Evolutionary conservation across 2,888 invertebrate species (phyloP), one percentile per base, ranked within the genome.

Genomic region (Amblyjoppa fuscipennis): DNA sequence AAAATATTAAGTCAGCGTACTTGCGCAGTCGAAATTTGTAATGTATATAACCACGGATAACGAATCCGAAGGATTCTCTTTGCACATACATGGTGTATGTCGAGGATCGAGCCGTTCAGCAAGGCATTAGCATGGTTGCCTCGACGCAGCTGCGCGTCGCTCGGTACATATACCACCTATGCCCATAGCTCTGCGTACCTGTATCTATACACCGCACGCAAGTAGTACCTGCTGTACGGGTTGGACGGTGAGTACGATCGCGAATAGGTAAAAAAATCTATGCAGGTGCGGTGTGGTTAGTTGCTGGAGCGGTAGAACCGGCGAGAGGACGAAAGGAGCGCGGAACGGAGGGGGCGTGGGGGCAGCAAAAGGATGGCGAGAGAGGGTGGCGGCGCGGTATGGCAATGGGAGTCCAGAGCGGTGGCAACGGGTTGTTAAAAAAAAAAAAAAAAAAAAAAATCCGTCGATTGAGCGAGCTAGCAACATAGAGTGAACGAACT

Each of bases 381-480:
- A 86, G 85, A 84, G 86, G 85, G 64, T 25, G 69, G 31, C 61
- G 56, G 31, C 61, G 56, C 28, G 74, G 74, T 74, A 41, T 59
- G 83, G 70, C 69, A 78, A 75, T 79, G 79, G 81, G 73, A 71
- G 84, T 73, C 51, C 45, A 51, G 41, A 78, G 64, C 76, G 68
- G 79, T 83, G 75, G 84, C 85, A 86, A 86, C 89, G 88, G 89
- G 89, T 90, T 90, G 90, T 88, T 88, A 90, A 91, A 90, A 90
- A 90, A 88, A 71, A 66, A 70, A 61, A 74, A 74, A 38, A 25
- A 6, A 45, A 68, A 68, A 41, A 20, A 45, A 45, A n/a, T 34
- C 34, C 34, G 13, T 11, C 38, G 38, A 56, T 20, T n/a, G 53
- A 34, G 38, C 4, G 9, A 28, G 68, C 81, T 69, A 81, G 69